Evolutionary conservation across 2,113 vertebrate genomes (phyloP).

Genomic region (Colistium nudipinnis): DNA sequence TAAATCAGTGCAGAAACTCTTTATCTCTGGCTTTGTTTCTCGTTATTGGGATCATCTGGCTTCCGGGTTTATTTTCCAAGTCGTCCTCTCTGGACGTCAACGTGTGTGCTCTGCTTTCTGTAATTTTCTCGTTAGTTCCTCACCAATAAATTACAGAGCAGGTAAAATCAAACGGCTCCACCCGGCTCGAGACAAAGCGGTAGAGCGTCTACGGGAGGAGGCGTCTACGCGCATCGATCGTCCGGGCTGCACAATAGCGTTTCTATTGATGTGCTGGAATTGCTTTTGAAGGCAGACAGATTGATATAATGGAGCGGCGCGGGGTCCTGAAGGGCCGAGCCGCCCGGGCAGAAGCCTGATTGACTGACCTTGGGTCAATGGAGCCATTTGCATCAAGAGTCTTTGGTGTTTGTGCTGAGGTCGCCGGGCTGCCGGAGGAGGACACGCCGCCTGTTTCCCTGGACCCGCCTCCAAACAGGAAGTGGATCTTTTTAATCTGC

Average conservation of each 20-base stretch:
- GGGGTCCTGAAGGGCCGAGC: constrained; percentile 67
- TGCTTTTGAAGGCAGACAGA: constrained; percentile 80
- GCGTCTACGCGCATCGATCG: constrained; percentile 77
- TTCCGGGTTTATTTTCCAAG: constrained; percentile 26
- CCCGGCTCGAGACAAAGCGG: no score
- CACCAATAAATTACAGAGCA: constrained; percentile 51
- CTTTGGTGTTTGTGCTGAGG: constrained; percentile 54
- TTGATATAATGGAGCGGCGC: constrained; percentile 76
- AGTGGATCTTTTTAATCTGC: constrained; percentile 53
- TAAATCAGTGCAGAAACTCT: constrained; percentile 13
- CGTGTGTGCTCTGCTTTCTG: constrained; percentile 18
- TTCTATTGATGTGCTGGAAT: constrained; percentile 78
- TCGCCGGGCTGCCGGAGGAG: constrained; percentile 5
- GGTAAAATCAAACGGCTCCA: no score
- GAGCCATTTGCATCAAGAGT: constrained; percentile 67
- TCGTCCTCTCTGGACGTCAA: constrained; percentile 34
- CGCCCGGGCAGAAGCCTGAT: constrained; percentile 71
- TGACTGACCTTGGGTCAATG: constrained; percentile 79
- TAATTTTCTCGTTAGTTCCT: constrained; percentile 48
- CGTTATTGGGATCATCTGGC: constrained; percentile 37
- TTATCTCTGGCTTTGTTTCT: background rate
- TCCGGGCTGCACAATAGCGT: constrained; percentile 73
- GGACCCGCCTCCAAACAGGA: constrained; percentile 37
- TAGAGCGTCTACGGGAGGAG: constrained; percentile 69
- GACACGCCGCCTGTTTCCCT: constrained; percentile 31